Evolutionary conservation across 2,888 invertebrate genomes (phyloP), one percentile per base, ranked within the genome.

Genomic region (Linyphia triangularis): DNA sequence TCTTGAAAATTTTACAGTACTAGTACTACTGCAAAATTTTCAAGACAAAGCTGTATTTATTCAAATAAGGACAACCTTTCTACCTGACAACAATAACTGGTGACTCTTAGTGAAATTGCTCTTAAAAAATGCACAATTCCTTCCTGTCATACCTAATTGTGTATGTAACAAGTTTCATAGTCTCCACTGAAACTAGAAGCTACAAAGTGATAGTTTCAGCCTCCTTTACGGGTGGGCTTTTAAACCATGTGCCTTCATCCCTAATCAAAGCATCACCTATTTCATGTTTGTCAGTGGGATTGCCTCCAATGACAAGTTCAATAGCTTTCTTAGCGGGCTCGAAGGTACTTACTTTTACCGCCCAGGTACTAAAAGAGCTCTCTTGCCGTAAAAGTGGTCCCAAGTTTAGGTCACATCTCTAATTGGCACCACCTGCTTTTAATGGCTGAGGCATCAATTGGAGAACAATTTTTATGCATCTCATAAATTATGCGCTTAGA

Each of bases 391-490:
- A 24, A 24, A 69, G 30, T 33, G 16, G 40, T 81, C 81, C n/a
- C 51, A n/a, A 51, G 9, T 9, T n/a, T n/a, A n/a, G n/a, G n/a
- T 51, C 43, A 3, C 2, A 28, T 26, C 67, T 81, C 86, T 86
- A 86, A 86, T 86, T 86, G 86, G 86, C 79, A 86, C 73, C 86
- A 86, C 86, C 86, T 86, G 86, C 63, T 51, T 79, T 85, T 78
- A 85, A 85, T 85, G 67, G 84, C 75, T 19, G 43, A 26, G 40
- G 33, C 78, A 63, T 72, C 85, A 79, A 78, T 85, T 72, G 85
- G 61, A 85, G 78, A 77, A 69, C 78, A 61, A 78, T 79, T 85
- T 85, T 85, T 79, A 85, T 85, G 85, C 61, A 70, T 85, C 78
- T 26, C 85, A 72, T 85, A 85, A 85, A 85, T 85, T 85, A 85